Evolutionary conservation across 2,888 invertebrate species (phyloP).

Genomic region (Apomyelois bistriatella): DNA sequence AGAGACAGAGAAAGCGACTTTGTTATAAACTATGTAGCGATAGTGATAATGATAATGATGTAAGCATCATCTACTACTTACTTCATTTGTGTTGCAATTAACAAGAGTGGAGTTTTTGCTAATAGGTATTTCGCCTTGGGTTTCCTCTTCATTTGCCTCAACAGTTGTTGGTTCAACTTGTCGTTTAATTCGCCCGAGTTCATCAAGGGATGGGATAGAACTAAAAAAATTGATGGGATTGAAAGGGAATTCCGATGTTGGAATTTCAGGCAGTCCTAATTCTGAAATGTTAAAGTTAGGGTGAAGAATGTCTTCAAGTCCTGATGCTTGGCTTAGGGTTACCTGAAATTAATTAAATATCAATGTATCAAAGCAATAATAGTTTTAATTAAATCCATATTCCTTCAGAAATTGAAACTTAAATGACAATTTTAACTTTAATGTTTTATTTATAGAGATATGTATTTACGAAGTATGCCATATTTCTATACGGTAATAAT

Average conservation of each 20-base stretch:
- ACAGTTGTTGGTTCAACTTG: neutral
- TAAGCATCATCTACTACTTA: slow-evolving; percentile 21
- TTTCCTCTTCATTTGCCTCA: slow-evolving; percentile 9
- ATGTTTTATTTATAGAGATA: too few relatives aligned
- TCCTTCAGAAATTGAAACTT: too few relatives aligned
- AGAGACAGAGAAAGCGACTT: too few relatives aligned
- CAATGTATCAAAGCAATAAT: neutral
- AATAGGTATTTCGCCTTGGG: slow-evolving; percentile 17
- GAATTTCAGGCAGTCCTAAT: neutral
- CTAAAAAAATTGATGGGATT: slow-evolving; percentile 1
- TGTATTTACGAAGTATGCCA: too few relatives aligned
- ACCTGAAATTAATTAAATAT: neutral
- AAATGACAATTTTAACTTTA: too few relatives aligned
- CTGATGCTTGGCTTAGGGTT: neutral
- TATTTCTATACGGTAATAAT: too few relatives aligned
- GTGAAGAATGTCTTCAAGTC: neutral
- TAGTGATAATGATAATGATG: too few relatives aligned
- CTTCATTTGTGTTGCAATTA: slow-evolving; percentile 29
- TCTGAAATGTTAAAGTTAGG: slow-evolving; percentile 7
- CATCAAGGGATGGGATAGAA: neutral
- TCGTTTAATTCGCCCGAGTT: neutral
- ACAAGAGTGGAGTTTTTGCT: slow-evolving; percentile 13
- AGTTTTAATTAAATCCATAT: too few relatives aligned
- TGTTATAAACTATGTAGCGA: too few relatives aligned
- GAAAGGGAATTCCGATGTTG: neutral